These are phyloP conservation scores for Corythaeola cristata DNA, from an alignment of 2,113 vertebrate species.

Conservation along the genomic window DNA sequence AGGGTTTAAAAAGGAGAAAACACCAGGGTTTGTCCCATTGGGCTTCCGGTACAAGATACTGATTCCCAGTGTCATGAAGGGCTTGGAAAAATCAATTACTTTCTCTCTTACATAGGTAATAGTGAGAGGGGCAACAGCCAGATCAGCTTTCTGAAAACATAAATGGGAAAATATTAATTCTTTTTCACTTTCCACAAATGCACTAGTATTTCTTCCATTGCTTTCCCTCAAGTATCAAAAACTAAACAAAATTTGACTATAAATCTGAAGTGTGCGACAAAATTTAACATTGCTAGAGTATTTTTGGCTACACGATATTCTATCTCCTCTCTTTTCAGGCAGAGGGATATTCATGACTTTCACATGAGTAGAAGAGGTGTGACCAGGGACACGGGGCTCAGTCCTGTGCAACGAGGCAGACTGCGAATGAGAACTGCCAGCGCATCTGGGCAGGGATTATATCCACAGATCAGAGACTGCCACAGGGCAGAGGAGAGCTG, in stretches of 20 bases:
- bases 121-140: slow-evolving; percentile 95
- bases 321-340: neutral
- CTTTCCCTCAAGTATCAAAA: neutral
- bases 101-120: slow-evolving; percentile 98
- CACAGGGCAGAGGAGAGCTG: neutral
- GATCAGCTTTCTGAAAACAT: slow-evolving; percentile 89
- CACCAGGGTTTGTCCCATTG: slow-evolving; percentile 95
- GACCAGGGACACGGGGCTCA: neutral
- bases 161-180: neutral
- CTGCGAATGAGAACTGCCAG: neutral
- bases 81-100: slow-evolving; percentile 98
- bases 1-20: slow-evolving; percentile 96
- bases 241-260: neutral
- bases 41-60: slow-evolving; percentile 97
- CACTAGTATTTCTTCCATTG: neutral
- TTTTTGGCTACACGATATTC: neutral
- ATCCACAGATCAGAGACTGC: neutral
- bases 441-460: accelerated
- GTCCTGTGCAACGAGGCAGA: neutral
- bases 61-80: slow-evolving; percentile 98
- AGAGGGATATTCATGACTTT: neutral
- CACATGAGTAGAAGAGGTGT: neutral
- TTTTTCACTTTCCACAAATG: neutral
- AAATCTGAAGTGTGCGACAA: neutral
- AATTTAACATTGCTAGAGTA: neutral